Evolutionary conservation across 1,140 invertebrate species (phyloP).

Genomic region (Neodiprion virginianus): DNA sequence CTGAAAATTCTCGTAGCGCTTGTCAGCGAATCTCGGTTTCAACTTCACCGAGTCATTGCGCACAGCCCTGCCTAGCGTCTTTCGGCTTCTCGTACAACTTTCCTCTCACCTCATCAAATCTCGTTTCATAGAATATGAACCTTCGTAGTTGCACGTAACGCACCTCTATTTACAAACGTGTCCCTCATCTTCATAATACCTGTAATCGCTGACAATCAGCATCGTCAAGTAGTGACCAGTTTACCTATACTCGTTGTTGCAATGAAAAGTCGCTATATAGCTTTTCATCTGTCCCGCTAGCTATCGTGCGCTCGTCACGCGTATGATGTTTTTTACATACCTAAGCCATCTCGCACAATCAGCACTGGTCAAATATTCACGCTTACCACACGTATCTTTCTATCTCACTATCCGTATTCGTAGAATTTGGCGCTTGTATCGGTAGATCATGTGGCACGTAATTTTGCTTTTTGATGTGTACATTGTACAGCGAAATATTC

Average conservation of each 20-base stretch:
- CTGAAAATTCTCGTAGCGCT: no score
- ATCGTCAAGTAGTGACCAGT: conserved; percentile 3
- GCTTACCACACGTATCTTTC: neutral
- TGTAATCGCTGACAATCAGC: neutral
- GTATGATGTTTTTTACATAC: no score
- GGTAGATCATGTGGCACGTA: conserved; percentile 1
- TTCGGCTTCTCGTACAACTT: neutral
- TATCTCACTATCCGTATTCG: neutral
- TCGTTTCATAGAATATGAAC: neutral
- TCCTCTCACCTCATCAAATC: neutral
- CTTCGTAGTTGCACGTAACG: neutral
- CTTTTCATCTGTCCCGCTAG: no score
- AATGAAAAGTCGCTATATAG: no score
- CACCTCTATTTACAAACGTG: neutral
- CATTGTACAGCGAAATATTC: conserved; percentile 4
- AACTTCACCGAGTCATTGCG: no score
- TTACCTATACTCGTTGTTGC: neutral
- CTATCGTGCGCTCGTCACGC: no score
- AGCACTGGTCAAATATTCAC: neutral
- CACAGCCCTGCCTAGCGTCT: neutral
- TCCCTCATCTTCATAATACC: neutral
- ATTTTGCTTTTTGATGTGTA: conserved; percentile 2
- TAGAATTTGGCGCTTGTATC: conserved; percentile 4
- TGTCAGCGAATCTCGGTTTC: no score
- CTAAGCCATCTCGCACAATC: neutral